Conservation (phyloP, 2,113 vertebrate genomes). For the Pelusios castaneus region DNA sequence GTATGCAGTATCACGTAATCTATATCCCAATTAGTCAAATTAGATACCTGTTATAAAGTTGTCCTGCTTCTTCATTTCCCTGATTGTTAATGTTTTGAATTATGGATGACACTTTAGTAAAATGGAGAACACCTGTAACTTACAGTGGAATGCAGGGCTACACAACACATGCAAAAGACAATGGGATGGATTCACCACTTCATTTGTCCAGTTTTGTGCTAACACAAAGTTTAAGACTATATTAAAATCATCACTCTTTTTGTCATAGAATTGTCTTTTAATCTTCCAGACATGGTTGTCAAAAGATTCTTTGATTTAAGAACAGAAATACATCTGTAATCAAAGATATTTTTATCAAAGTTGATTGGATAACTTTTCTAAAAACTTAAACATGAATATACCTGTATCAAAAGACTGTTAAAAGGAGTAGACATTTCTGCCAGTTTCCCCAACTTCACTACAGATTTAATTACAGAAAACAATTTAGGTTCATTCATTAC, state of each 20-base stretch:
- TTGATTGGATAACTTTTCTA: neutral
- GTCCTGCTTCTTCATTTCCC: neutral
- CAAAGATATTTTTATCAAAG: neutral
- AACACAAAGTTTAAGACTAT: neutral
- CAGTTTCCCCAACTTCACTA: neutral
- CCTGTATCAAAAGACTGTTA: neutral
- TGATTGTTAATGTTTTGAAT: neutral
- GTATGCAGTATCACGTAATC: neutral
- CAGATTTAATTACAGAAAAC: slow-evolving; percentile 30
- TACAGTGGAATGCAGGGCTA: neutral
- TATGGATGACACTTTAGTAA: neutral
- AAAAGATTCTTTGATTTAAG: neutral
- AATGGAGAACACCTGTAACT: neutral
- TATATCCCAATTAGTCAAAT: neutral
- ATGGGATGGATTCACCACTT: neutral
- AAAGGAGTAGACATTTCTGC: neutral
- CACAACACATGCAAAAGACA: neutral
- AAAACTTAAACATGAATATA: neutral
- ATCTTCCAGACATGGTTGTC: neutral
- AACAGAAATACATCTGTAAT: neutral
- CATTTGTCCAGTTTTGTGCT: neutral
- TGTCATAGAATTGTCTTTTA: neutral
- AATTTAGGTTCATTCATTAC: slow-evolving; percentile 22
- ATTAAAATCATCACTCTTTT: neutral
- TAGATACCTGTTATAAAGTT: neutral